phyloP scores from a whole-genome alignment of 2,797 vertebrate species.

The Xiphophorus birchmanni region DNA sequence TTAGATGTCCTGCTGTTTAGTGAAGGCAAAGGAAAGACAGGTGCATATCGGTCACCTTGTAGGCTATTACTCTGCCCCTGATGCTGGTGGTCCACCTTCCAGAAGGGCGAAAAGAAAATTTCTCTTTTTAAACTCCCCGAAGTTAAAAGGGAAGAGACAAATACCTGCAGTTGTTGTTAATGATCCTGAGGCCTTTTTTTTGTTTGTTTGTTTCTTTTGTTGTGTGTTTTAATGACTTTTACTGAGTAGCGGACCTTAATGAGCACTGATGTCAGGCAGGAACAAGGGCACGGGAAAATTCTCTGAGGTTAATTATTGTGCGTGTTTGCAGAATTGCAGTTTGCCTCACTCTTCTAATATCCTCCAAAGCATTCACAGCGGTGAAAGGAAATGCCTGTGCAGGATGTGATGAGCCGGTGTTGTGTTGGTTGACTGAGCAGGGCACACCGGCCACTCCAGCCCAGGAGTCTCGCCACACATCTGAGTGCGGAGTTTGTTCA shows the following conservation, averaged over 20 bases:
- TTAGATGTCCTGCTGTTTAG: conserved; percentile 64
- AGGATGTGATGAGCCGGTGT: conserved; percentile 51
- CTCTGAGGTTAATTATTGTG: conserved; percentile 67
- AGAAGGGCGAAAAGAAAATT: conserved; percentile 20
- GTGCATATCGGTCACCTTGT: conserved; percentile 63
- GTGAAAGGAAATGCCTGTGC: conserved; percentile 42
- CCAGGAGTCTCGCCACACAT: conserved; percentile 34
- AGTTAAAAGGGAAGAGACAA: conserved; percentile 20
- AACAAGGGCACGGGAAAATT: conserved; percentile 38
- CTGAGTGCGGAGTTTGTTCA: conserved; percentile 53
- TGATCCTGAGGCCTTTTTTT: conserved; percentile 1
- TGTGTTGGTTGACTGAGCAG: conserved; percentile 68
- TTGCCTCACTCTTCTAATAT: conserved; percentile 52
- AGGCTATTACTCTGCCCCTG: conserved; percentile 69
- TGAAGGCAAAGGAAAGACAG: conserved; percentile 41
- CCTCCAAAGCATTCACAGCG: conserved; percentile 37
- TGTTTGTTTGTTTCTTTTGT: background rate
- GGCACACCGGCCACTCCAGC: conserved; percentile 36
- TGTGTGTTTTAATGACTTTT: conserved; percentile 36
- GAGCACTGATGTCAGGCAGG: conserved; percentile 47
- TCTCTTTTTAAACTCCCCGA: conserved; percentile 14
- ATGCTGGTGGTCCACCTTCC: conserved; percentile 35
- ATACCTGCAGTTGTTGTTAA: conserved; percentile 9
- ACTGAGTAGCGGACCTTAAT: conserved; percentile 43
- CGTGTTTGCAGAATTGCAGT: conserved; percentile 40